These are phyloP conservation scores for Lepisosteus osseus DNA, from an alignment of 2,113 vertebrate genomes.

Conservation along the genomic window DNA sequence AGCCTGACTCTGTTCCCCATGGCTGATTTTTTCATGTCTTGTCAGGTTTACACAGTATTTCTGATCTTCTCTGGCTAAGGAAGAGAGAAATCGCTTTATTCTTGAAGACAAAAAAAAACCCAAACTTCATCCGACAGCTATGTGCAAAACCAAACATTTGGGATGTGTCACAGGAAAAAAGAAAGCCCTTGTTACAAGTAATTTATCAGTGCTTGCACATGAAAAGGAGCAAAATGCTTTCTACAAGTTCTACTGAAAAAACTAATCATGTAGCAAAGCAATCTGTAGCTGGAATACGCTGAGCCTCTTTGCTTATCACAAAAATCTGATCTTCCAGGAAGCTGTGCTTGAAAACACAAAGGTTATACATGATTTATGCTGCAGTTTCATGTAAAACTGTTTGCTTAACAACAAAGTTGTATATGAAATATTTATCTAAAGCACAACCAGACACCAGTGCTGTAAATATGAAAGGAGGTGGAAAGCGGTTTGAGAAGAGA, in stretches of 20 bases:
- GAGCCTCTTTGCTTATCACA: neutral
- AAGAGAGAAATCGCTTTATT: too few species aligned
- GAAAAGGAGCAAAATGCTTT: neutral
- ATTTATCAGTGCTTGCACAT: constrained; percentile 16
- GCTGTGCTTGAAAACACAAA: neutral
- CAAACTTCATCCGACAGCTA: too few species aligned
- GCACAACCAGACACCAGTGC: constrained; percentile 3
- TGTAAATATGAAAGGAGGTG: neutral
- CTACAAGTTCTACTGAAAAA: neutral
- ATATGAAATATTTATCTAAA: constrained; percentile 13
- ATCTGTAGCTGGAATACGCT: neutral
- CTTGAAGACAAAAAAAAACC: too few species aligned
- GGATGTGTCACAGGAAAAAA: too few species aligned
- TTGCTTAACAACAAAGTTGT: constrained; percentile 5
- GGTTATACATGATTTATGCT: constrained; percentile 11
- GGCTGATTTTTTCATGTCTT: too few species aligned
- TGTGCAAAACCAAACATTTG: too few species aligned
- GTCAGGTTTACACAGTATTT: too few species aligned
- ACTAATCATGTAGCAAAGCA: neutral
- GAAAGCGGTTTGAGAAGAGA: neutral
- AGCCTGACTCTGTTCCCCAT: too few species aligned
- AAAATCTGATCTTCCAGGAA: neutral
- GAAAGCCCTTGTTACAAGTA: neutral
- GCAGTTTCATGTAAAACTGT: neutral
- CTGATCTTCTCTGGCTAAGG: too few species aligned